Evolutionary conservation across 2,113 vertebrate genomes (phyloP), one percentile per base, ranked within the genome.

Genomic region (Tursiops truncatus): DNA sequence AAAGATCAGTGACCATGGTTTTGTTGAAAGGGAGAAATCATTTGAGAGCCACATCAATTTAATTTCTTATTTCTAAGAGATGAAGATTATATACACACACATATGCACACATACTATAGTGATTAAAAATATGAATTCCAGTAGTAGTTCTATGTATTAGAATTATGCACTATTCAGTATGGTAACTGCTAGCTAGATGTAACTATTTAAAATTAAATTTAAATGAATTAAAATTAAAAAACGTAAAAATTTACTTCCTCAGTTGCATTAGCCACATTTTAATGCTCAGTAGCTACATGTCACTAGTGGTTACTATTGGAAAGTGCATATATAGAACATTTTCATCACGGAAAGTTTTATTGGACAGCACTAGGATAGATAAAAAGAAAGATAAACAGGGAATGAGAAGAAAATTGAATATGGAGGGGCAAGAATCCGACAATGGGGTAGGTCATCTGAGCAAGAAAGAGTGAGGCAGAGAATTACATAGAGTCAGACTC

Each of bases 121-220:
- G 53, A 92, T 25, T 58, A 23, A 70, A 94, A 93, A 80, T 53
- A 67, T 26, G 36, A 18, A 56, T 50, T 67, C 74, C 60, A 90
- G 12, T 83, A n/a, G 79, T 89, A 56, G 65, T 85, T 91, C 44
- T 31, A 8, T 82, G 28, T 41, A 23, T 23, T 62, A 83, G 38
- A 82, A 44, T 85, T 84, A 15, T 67, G 3, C 36, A 60, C 8
- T 71, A 44, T 70, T 21, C 21, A 68, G 18, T 62, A 68, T 76
- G 60, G 14, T 91, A 74, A 68, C 74, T 92, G 38, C 38, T 95
- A 77, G 21, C 53, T 31, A 33, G 26, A 83, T 79, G 56, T 94
- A 81, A 56, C 20, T 85, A 77, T 68, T 93, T 73, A 88, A 84
- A 96, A 41, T 92, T 91, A 82, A 90, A 84, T 91, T 68, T 26